Base-by-base conservation (phyloP, 2,888 invertebrate genomes). In the Himalopsyche kuldschensis region DNA sequence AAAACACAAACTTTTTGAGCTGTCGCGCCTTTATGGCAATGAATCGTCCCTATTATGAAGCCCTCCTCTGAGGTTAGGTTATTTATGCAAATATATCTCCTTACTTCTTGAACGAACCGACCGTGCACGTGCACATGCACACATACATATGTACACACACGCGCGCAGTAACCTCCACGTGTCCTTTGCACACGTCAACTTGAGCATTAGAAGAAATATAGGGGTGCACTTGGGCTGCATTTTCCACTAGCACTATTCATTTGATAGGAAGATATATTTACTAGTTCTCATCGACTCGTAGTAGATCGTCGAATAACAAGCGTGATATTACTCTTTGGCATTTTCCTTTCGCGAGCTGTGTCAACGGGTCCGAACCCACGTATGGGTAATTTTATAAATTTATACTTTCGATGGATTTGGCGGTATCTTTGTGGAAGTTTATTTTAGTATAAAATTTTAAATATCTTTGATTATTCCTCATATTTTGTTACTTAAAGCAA, bases 71-170 rank as follows among this genome's bases (percentile, higher is more conserved):
- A 81, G 84, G 81, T 84, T 80, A 75, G 84, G 81, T 84, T 80
- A 75, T 83, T 41, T 41, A 85, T 83, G 82, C 82, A 82, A 84
- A 86, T 82, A 82, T 78, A 63, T 76, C 78, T 81, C 84, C 81
- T 84, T 81, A 81, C 76, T 76, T 77, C 81, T 84, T 82, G 78
- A 69, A 77, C 81, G 48, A 76, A 48, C 83, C 75, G 81, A 79
- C 75, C 81, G 82, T 48, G 78, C 48, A 75, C 63, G 35, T 80
- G 78, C 30, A 48, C 63, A 78, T 32, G 27, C 79, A 78, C 48
- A 24, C 79, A 30, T 75, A 32, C 75, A 55, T 32, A 24, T 75
- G n/a, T 75, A 32, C 75, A 55, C 48, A 81, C 80, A 83, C 83
- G 48, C 76, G n/a, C 80, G 32, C 79, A 47, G 75, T 55, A 55